Conservation (phyloP, 1,140 invertebrate species). For the Bathynomus jamesi region DNA sequence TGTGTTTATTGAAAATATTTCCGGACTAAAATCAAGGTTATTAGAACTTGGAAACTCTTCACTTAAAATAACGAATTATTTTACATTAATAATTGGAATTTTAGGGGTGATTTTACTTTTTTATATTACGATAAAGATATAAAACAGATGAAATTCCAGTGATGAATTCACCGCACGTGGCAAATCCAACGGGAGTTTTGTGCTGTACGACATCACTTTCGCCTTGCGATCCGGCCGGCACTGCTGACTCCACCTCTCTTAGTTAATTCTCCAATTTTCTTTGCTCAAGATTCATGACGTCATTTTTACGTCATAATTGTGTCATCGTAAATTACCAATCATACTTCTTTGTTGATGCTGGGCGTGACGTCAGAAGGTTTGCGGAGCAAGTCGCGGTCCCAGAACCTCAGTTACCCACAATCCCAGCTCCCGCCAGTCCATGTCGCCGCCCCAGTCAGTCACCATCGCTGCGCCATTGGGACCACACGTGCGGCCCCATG, state of each 20-base stretch:
- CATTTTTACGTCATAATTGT: not conserved
- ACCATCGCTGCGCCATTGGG: constrained; percentile 37
- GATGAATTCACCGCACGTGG: not conserved
- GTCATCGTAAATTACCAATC: constrained; percentile 16
- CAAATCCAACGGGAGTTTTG: not conserved
- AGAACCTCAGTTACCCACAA: constrained; percentile 37
- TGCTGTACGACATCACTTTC: not conserved
- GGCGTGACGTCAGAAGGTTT: constrained; percentile 31
- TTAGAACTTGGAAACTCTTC: too few relatives aligned
- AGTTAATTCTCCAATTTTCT: not conserved
- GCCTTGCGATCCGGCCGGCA: not conserved
- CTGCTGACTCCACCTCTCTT: not conserved
- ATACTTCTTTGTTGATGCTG: not conserved
- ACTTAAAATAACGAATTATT: too few relatives aligned
- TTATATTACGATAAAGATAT: too few relatives aligned
- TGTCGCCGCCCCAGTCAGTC: constrained; percentile 38
- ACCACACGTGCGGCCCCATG: constrained; percentile 38
- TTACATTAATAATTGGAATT: too few relatives aligned
- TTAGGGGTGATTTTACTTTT: too few relatives aligned
- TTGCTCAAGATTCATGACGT: not conserved
- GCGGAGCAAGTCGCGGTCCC: constrained; percentile 31
- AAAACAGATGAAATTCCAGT: too few relatives aligned
- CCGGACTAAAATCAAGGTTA: too few relatives aligned
- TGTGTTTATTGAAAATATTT: too few relatives aligned
- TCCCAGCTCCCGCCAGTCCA: constrained; percentile 38